These are phyloP conservation scores for Osedax fenrisi DNA, from an alignment of 2,888 invertebrate species.

Conservation along the genomic window DNA sequence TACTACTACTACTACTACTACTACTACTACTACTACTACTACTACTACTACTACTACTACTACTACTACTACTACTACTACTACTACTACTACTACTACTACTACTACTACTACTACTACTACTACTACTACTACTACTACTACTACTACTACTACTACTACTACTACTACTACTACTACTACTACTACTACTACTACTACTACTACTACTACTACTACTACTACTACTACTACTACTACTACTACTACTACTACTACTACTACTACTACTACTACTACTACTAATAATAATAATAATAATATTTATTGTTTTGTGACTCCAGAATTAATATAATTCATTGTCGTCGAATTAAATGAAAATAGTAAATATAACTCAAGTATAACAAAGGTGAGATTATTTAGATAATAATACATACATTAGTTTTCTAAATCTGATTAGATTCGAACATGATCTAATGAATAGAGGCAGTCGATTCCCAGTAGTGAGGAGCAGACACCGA, in stretches of 20 bases:
- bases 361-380: too few species aligned
- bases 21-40: background rate
- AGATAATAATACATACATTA: too few species aligned
- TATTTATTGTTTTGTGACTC: too few species aligned
- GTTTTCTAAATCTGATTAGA: too few species aligned
- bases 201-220: background rate
- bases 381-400: too few species aligned
- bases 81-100: background rate
- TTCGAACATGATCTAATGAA: too few species aligned
- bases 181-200: background rate
- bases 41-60: background rate
- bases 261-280: background rate
- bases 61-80: background rate
- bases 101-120: background rate
- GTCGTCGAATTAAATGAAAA: too few species aligned
- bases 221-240: background rate
- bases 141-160: background rate
- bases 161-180: constrained; percentile 2
- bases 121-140: background rate
- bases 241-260: background rate
- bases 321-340: too few species aligned
- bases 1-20: background rate
- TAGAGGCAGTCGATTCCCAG: too few species aligned
- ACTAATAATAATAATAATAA: too few species aligned
- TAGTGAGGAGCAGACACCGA: too few species aligned